These are phyloP conservation scores for Galemys pyrenaicus DNA, from an alignment of 2,113 vertebrate genomes.

Conservation along the genomic window DNA sequence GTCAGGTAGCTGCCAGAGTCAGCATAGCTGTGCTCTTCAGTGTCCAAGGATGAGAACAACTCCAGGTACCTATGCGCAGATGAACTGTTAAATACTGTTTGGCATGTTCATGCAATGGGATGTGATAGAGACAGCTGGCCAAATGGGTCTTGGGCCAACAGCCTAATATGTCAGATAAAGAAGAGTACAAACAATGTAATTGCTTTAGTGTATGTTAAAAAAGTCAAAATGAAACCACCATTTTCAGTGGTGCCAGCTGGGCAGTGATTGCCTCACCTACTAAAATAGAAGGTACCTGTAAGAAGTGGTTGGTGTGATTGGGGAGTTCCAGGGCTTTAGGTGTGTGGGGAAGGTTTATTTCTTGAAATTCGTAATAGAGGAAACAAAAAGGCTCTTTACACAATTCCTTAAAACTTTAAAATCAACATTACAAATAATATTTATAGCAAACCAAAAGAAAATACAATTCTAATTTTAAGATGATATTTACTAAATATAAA, in stretches of 20 bases:
- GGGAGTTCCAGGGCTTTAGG: neutral
- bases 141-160: neutral
- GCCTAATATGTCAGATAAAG: neutral
- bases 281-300: neutral
- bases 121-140: neutral
- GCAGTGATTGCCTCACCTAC: too few species aligned
- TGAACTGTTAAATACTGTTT: neutral
- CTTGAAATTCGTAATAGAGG: neutral
- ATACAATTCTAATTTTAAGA: neutral
- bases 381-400: neutral
- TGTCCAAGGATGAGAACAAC: neutral
- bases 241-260: neutral
- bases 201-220: neutral
- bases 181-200: neutral
- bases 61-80: neutral
- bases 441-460: neutral
- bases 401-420: neutral
- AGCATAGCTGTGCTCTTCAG: neutral
- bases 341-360: neutral
- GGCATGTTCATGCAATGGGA: neutral
- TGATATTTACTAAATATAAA: neutral
- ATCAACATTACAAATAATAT: neutral
- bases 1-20: neutral
- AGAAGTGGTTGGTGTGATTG: accelerated
- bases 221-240: neutral